phyloP scores from a whole-genome alignment of 2,888 invertebrate genomes.

The Aradus depressus region DNA sequence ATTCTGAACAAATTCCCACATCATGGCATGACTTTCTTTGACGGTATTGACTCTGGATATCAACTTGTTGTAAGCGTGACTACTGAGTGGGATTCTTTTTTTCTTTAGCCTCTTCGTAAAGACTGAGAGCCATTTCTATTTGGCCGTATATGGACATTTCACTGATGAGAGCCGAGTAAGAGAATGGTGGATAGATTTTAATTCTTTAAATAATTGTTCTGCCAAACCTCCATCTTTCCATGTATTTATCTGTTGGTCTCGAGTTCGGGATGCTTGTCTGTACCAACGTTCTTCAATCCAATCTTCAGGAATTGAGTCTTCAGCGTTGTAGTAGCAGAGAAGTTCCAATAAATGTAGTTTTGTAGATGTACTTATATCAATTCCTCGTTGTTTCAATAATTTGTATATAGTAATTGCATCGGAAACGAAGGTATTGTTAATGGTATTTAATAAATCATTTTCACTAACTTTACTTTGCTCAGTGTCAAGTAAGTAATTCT shows the following conservation, averaged over 20 bases:
- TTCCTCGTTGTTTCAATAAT: constrained; percentile 45
- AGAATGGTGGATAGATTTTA: constrained; percentile 54
- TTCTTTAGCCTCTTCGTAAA: too few relatives aligned
- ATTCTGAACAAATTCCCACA: constrained; percentile 51
- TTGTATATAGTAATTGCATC: constrained; percentile 66
- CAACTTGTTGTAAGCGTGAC: constrained; percentile 58
- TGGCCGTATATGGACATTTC: constrained; percentile 67
- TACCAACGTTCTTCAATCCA: constrained; percentile 74
- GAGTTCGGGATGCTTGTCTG: constrained; percentile 40
- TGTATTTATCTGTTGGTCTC: constrained; percentile 47
- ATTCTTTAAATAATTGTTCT: constrained; percentile 59
- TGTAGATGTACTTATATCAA: constrained; percentile 41
- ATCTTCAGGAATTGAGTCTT: constrained; percentile 54
- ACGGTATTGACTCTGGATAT: constrained; percentile 49
- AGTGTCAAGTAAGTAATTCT: too few relatives aligned
- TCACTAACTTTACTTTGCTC: constrained; percentile 60
- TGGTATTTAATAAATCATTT: constrained; percentile 52
- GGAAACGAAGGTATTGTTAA: constrained; percentile 50
- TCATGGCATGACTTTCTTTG: constrained; percentile 51
- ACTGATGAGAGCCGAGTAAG: constrained; percentile 67
- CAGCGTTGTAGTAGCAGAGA: constrained; percentile 68
- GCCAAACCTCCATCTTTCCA: constrained; percentile 70
- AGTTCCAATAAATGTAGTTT: constrained; percentile 63
- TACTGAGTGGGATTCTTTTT: constrained; percentile 51
- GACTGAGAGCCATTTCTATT: constrained; percentile 51